phyloP scores from a whole-genome alignment of 2,888 invertebrate species.

The Latrodectus hesperus region DNA sequence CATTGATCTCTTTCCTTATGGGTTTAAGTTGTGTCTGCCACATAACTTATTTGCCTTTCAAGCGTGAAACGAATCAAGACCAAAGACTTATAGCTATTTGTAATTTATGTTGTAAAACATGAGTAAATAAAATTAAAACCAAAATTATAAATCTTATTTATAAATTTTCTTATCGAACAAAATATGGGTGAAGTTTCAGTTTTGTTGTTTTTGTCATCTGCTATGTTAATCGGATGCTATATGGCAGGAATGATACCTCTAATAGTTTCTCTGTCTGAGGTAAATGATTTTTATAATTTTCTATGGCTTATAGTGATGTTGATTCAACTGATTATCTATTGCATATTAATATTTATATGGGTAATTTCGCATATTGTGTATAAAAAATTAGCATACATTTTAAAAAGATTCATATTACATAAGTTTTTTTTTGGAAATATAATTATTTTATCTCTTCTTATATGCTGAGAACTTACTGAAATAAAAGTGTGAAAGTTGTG shows the following conservation, averaged over 20 bases:
- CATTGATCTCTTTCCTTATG: constrained; percentile 52
- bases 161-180: background rate
- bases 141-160: background rate
- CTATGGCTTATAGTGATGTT: background rate
- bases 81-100: background rate
- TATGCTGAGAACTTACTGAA: no score
- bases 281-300: constrained; percentile 75
- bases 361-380: no score
- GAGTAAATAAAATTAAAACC: constrained; percentile 13
- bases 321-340: background rate
- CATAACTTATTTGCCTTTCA: constrained; percentile 39
- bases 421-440: no score
- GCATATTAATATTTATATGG: no score
- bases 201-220: constrained; percentile 86
- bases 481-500: no score
- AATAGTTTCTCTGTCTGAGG: constrained; percentile 95
- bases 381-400: no score
- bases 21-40: constrained; percentile 59
- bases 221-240: constrained; percentile 98
- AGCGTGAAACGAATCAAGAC: constrained; percentile 14
- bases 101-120: constrained; percentile 17
- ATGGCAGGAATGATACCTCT: constrained; percentile 95
- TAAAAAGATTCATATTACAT: no score
- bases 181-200: constrained; percentile 90
- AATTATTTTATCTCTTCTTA: no score